Percentiles rank a stretch among this genome's conserved stretches.
phyloP scores from a whole-genome alignment of 2,888 invertebrate genomes.

The Rhimphoctona megacephalus region DNA sequence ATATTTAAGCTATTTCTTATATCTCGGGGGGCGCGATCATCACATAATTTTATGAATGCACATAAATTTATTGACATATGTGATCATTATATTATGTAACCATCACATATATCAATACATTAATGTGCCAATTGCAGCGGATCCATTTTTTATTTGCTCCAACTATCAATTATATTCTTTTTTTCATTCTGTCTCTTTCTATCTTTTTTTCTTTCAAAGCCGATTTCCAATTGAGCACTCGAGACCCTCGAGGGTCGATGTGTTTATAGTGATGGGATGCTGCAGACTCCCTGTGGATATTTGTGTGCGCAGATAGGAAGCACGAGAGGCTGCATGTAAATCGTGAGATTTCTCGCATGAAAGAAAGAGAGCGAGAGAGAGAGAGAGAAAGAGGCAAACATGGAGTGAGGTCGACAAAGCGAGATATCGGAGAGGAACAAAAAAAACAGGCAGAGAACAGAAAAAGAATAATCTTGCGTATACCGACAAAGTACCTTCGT shows the following conservation, averaged over 20 bases:
- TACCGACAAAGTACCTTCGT: constrained; percentile 59
- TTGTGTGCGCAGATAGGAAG: constrained; percentile 8
- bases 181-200: neutral
- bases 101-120: constrained; percentile 14
- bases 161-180: constrained; percentile 6
- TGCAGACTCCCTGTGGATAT: constrained; percentile 13
- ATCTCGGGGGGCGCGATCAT: neutral
- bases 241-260: constrained; percentile 32
- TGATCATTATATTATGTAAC: neutral
- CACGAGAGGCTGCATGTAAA: constrained; percentile 43
- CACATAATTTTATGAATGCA: neutral
- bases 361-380: constrained; percentile 5
- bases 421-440: neutral
- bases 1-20: constrained; percentile 14
- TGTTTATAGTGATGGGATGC: constrained; percentile 55
- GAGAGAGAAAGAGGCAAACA: neutral
- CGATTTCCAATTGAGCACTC: constrained; percentile 42
- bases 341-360: constrained; percentile 36
- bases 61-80: too few relatives aligned
- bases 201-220: constrained; percentile 1
- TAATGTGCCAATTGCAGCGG: neutral
- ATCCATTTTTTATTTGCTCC: constrained; percentile 3
- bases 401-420: neutral
- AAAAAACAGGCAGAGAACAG: neutral
- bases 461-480: constrained; percentile 17